Percentiles rank a stretch among this genome's conserved stretches.
These are phyloP conservation scores for Ceryle rudis DNA, from an alignment of 2,797 vertebrate species.

Conservation along the genomic window DNA sequence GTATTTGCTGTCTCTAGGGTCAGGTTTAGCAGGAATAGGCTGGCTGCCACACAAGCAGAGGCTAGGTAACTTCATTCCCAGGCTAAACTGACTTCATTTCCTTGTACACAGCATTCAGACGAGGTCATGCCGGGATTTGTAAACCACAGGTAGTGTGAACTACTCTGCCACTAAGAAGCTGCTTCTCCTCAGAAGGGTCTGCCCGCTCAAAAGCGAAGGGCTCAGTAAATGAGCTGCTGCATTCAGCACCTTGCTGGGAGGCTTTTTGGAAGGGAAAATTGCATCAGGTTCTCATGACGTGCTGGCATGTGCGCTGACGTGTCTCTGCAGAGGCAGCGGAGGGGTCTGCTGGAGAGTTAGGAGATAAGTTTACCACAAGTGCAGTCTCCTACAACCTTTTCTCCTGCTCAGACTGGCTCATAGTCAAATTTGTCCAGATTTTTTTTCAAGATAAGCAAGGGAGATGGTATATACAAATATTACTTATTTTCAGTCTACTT, in stretches of 20 bases:
- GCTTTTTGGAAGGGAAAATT: background rate
- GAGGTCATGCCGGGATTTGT: background rate
- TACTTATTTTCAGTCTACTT: background rate
- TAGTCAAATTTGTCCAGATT: background rate
- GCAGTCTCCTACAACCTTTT: background rate
- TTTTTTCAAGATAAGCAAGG: background rate
- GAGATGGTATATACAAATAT: background rate
- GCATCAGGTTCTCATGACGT: accelerated
- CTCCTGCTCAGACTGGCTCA: background rate
- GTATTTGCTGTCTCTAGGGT: background rate
- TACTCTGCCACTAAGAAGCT: background rate
- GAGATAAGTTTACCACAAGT: background rate
- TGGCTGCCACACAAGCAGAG: background rate
- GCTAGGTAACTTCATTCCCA: background rate
- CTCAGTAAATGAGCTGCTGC: background rate
- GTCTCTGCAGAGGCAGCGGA: background rate
- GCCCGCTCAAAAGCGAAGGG: background rate
- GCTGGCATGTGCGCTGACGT: accelerated
- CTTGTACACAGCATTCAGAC: background rate
- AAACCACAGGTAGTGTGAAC: background rate
- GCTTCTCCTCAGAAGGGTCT: background rate
- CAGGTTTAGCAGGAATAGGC: background rate
- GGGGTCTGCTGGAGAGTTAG: background rate
- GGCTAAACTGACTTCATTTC: background rate
- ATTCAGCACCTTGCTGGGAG: background rate